Evolutionary conservation across 2,888 invertebrate genomes (phyloP).

Genomic region (Sthenelais limicola): DNA sequence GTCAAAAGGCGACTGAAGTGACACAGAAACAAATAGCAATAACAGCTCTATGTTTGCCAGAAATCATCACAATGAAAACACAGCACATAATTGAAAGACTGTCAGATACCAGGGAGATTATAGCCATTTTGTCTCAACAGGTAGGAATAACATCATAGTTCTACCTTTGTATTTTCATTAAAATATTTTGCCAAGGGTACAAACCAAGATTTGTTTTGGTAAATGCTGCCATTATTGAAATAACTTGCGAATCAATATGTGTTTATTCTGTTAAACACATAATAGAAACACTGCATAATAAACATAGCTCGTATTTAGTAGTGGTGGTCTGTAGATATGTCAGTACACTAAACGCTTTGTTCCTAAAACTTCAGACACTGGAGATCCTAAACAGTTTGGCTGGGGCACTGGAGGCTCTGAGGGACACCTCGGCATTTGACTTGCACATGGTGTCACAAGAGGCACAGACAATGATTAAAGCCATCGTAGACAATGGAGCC

Average conservation of each 20-base stretch:
- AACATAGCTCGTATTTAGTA: too few species aligned
- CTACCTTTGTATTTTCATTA: too few species aligned
- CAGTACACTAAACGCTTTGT: too few species aligned
- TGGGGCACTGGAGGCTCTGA: slow-evolving; percentile 49
- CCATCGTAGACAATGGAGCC: slow-evolving; percentile 48
- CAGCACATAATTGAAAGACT: slow-evolving; percentile 59
- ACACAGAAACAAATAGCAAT: slow-evolving; percentile 55
- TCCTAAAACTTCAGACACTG: slow-evolving; percentile 44
- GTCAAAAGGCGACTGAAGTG: slow-evolving; percentile 56
- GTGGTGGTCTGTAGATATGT: too few species aligned
- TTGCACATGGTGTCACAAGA: slow-evolving; percentile 56
- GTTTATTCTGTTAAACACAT: too few species aligned
- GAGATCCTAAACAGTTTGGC: slow-evolving; percentile 43
- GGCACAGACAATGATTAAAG: slow-evolving; percentile 49
- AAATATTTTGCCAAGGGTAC: too few species aligned
- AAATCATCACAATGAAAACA: slow-evolving; percentile 57
- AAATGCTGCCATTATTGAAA: too few species aligned
- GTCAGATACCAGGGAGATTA: slow-evolving; percentile 51
- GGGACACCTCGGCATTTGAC: slow-evolving; percentile 59
- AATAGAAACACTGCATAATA: too few species aligned
- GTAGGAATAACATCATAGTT: slow-evolving; percentile 5
- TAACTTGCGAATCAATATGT: too few species aligned
- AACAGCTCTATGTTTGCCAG: slow-evolving; percentile 54
- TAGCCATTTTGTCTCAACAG: slow-evolving; percentile 34
- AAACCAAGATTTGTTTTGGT: too few species aligned